Base-by-base conservation (phyloP, 2,797 vertebrate species). In the Saxicola maurus region DNA sequence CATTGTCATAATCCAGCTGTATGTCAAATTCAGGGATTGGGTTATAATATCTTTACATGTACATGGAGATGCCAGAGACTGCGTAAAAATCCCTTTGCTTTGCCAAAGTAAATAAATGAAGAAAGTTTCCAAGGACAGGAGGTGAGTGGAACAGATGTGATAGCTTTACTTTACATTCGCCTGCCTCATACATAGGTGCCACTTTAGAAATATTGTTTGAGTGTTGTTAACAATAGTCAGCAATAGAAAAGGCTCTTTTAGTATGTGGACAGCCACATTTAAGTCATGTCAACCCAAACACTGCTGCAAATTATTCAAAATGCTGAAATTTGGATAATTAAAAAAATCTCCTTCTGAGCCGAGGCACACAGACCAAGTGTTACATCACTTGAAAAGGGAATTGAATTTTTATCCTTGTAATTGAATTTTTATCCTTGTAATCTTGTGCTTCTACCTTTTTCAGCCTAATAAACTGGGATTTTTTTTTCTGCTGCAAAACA, bases 101-200 rank as follows among this genome's bases (percentile, higher is more conserved):
- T 90, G 84, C 93, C 88, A 95, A 93, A 91, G 55, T 33, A 93
- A 94, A 92, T 90, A 94, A 94, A 93, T 72, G 24, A 92, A 84
- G 46, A 88, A 91, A 87, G 27, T 65, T 53, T 81, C 45, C 2
- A 5, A 65, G 74, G 37, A 60, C 57, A 85, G 68, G 48, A 46
- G 55, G 48, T 62, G 61, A 90, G 76, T 14, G 28, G 78, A 94
- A 92, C 91, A 95, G 65, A 84, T 82, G 81, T 86, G 53, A 88
- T 61, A 79, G 68, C 42, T 95, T 92, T 88, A 82, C 33, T 91
- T 91, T 75, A 86, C 53, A 52, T 90, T 86, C 0, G 1, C 27
- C 49, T 74, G 75, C 72, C 51, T 92, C 33, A 25, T 57, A 43
- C 11, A 11, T 68, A 45, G 68, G 87, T 87, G 68, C 73, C 59